A percentile compares a stretch with the other conserved stretches of the same genome.
Evolutionary conservation across 2,113 vertebrate species (phyloP).

Genomic region (Zosterops lateralis): DNA sequence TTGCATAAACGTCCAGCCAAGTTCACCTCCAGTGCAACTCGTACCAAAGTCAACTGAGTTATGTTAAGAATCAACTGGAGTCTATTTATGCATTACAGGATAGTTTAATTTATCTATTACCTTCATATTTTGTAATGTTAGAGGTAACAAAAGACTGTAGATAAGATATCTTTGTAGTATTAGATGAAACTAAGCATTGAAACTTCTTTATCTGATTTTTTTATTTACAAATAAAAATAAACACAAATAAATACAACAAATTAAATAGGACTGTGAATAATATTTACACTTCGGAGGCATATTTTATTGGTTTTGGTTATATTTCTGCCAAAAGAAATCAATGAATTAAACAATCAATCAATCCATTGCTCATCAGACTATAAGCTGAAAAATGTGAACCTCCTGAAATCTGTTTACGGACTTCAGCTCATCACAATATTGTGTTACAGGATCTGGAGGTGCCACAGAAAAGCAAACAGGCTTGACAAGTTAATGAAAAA

Average conservation of each 20-base stretch:
- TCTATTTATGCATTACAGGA: not conserved
- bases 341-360: not conserved
- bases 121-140: not conserved
- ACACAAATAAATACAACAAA: not conserved
- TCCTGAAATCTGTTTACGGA: not conserved
- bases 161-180: not conserved
- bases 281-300: not conserved
- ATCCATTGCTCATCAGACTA: not conserved
- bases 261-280: rapidly evolving
- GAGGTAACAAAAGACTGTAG: not conserved
- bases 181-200: not conserved
- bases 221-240: not conserved
- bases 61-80: not conserved
- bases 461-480: not conserved
- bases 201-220: not conserved
- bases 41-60: slow-evolving; percentile 3
- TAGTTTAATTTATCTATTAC: not conserved
- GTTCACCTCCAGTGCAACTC: slow-evolving; percentile 26
- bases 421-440: not conserved
- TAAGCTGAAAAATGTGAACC: not conserved
- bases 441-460: not conserved
- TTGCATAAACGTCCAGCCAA: slow-evolving; percentile 27
- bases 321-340: not conserved
- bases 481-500: not conserved
- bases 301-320: rapidly evolving